Evolutionary conservation across 1,140 invertebrate species (phyloP), one percentile per base, ranked within the genome.

Genomic region (Sitobion miscanthi): DNA sequence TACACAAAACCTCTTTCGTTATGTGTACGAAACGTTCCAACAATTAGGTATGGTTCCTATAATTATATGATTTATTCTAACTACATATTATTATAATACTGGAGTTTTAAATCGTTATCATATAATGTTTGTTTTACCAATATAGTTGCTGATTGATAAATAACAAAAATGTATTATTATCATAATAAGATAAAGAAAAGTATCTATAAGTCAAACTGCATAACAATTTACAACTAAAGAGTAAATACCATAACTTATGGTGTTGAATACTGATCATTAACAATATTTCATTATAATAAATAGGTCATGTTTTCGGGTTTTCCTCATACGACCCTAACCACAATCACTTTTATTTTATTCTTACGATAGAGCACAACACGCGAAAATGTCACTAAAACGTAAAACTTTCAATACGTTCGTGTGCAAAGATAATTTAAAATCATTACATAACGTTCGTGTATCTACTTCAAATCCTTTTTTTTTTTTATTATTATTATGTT

Each of bases 341-440:
- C 5, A 49, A 87, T n/a, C 45, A n/a, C 20, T 35, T 52, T 88
- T 52, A 57, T 25, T 38, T 89, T 52, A 57, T 25, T 38, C 54
- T 89, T 57, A 25, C 88, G 49, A 57, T 38, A 54, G 7, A 42
- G n/a, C 7, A 25, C 49, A 89, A 42, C 49, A 89, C 88, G 88
- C 88, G 49, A 89, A 54, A 57, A 57, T 57, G n/a, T 57, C 88
- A 38, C 88, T 89, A 89, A 47, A 54, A 89, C 23, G 35, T 38
- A 42, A 57, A 42, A 57, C 21, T 14, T 89, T 57, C 88, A 57
- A 89, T 57, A 89, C 21, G 88, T 89, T 57, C 49, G 88, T 57
- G 88, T 57, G 21, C 25, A 89, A 89, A 30, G 49, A 89, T 89
- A 57, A 89, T 89, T 89, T 57, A 57, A 89, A 89, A 89, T 89